These are phyloP conservation scores for Lerista edwardsae DNA, from an alignment of 2,797 vertebrate species.

Conservation along the genomic window DNA sequence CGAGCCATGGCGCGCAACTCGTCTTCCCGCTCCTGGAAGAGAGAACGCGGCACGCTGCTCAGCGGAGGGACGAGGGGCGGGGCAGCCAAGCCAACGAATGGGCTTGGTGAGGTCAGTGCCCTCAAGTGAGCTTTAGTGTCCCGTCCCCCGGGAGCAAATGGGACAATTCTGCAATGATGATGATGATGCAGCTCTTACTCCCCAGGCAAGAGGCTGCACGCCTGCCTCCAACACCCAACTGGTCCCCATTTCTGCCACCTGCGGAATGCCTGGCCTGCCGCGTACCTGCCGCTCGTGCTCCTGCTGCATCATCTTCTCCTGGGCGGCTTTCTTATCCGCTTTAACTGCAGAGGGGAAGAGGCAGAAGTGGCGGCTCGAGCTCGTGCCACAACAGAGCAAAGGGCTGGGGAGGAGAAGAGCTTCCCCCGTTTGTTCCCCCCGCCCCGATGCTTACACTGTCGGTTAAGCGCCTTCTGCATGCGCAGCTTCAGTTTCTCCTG, in stretches of 20 bases:
- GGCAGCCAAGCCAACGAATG: neutral
- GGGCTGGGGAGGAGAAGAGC: neutral
- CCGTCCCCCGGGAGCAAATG: neutral
- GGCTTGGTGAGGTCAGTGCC: neutral
- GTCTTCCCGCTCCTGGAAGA: slow-evolving; percentile 88
- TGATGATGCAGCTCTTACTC: neutral
- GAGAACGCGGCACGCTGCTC: neutral
- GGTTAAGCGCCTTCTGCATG: slow-evolving; percentile 96
- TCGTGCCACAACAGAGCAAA: accelerated
- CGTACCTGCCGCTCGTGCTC: slow-evolving; percentile 90
- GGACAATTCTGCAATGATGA: neutral
- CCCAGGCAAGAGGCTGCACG: neutral
- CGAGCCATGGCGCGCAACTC: slow-evolving; percentile 95
- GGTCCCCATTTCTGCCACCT: no score
- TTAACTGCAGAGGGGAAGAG: slow-evolving; percentile 80
- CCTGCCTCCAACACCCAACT: no score
- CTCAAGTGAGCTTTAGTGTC: neutral
- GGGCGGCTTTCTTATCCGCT: slow-evolving; percentile 93
- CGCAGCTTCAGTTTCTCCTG: slow-evolving; percentile 92
- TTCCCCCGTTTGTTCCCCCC: accelerated
- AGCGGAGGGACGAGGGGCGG: neutral
- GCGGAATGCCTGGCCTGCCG: accelerated
- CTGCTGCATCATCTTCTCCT: slow-evolving; percentile 92
- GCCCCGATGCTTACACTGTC: slow-evolving; percentile 84
- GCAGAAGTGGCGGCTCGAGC: neutral